Evolutionary conservation across 2,888 invertebrate genomes (phyloP), one percentile per base, ranked within the genome.

Genomic region (Globia sparganii): DNA sequence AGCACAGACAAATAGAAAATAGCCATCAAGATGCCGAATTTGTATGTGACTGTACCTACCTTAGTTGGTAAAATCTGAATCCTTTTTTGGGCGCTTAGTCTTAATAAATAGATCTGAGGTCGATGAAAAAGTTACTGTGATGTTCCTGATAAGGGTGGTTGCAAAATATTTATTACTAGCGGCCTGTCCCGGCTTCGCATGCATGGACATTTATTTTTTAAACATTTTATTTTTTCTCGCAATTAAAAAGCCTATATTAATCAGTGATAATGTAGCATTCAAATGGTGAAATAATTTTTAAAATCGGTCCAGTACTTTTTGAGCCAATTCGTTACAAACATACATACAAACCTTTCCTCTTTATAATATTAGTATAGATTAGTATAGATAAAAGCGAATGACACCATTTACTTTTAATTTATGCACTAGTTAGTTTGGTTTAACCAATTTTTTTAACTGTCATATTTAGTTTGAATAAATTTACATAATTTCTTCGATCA

Each of bases 101-200:
- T 40, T 31, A 28, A 61, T 34, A 72, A 43, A 76, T 31, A 37
- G 18, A 70, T 59, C 18, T 66, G 28, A 70, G 58, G 53, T 68
- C 21, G 25, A 56, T 82, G 28, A 62, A 65, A 78, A 66, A 34
- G 9, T 66, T 40, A 37, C 25, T 34, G 15, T 72, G 25, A 49
- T 49, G 1, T 40, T 65, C 31, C 5, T 28, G 49, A 56, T 34
- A 56, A 46, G 58, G 34, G 65, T 43, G 2, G 25, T 66, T 76
- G 46, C 6, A 13, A 70, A 70, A 66, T 21, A 40, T 56, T 56
- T 34, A 34, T 31, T 37, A 37, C n/a, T n/a, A n/a, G n/a, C n/a
- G n/a, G n/a, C n/a, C n/a, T n/a, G n/a, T n/a, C n/a, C n/a, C n/a
- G n/a, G n/a, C n/a, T n/a, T n/a, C n/a, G n/a, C n/a, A n/a, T n/a